Evolutionary conservation across 2,797 vertebrate species (phyloP).

Genomic region (Galago senegalensis): DNA sequence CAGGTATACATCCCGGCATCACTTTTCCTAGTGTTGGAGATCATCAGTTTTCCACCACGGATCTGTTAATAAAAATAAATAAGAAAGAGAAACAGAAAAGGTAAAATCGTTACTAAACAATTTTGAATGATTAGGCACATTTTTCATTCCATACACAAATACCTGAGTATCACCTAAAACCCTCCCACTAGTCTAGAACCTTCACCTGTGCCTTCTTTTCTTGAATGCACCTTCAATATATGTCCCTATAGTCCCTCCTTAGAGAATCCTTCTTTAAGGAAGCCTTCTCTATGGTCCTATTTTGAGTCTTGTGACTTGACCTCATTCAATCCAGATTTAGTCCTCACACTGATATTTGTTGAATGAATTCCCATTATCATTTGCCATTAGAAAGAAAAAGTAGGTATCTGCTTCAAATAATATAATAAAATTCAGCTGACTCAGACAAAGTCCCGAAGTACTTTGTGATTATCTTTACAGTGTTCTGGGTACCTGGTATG

Average conservation of each 20-base stretch:
- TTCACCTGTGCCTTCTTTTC: not conserved
- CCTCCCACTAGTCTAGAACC: not conserved
- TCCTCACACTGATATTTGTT: not conserved
- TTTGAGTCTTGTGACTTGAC: not conserved
- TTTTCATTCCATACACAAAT: not conserved
- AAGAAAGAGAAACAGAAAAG: not conserved
- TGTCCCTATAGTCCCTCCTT: not conserved
- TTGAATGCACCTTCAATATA: not conserved
- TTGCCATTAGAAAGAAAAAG: not conserved
- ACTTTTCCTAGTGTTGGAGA: slow-evolving; percentile 97
- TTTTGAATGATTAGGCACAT: not conserved
- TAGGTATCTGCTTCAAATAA: not conserved
- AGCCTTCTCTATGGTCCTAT: not conserved
- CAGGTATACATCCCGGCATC: slow-evolving; percentile 99
- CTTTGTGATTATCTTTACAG: not conserved
- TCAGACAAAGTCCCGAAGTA: not conserved
- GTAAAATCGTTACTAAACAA: not conserved
- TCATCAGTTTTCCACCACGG: slow-evolving; percentile 98
- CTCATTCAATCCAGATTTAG: not conserved
- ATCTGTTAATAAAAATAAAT: slow-evolving; percentile 90
- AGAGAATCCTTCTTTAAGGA: not conserved
- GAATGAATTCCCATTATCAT: not conserved
- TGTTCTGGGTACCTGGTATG: not conserved
- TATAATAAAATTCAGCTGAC: not conserved
- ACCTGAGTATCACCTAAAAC: not conserved